phyloP scores from a whole-genome alignment of 1,140 invertebrate genomes.

The Eumaeus atala region DNA sequence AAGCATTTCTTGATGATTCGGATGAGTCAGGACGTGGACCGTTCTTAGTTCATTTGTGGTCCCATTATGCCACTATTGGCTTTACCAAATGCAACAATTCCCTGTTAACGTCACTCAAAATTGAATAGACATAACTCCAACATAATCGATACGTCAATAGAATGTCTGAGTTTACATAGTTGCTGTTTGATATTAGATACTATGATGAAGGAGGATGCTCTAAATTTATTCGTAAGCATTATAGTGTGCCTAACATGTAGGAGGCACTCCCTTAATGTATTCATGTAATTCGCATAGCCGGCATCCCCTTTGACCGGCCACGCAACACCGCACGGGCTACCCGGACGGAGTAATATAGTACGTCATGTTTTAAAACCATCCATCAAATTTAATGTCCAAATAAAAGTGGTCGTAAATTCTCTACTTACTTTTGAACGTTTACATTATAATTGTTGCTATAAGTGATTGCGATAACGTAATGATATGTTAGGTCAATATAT shows the following conservation, averaged over 20 bases:
- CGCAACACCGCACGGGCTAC: slow-evolving; percentile 63
- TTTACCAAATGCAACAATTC: too few relatives aligned
- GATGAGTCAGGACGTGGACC: too few relatives aligned
- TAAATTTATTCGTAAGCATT: slow-evolving; percentile 70
- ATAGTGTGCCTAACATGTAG: slow-evolving; percentile 65
- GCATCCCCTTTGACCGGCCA: slow-evolving; percentile 72
- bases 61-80: too few relatives aligned
- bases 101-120: neutral
- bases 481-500: too few relatives aligned
- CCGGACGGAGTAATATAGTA: slow-evolving; percentile 65
- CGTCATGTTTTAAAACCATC: slow-evolving; percentile 72
- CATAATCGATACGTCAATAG: slow-evolving; percentile 33
- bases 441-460: slow-evolving; percentile 4
- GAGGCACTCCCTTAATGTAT: slow-evolving; percentile 69
- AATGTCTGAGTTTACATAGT: slow-evolving; percentile 55
- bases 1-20: too few relatives aligned
- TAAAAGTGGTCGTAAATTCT: slow-evolving; percentile 49
- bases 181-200: slow-evolving; percentile 44
- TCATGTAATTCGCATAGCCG: slow-evolving; percentile 73
- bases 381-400: slow-evolving; percentile 72
- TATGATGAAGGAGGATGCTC: slow-evolving; percentile 61
- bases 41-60: too few relatives aligned
- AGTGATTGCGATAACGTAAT: neutral
- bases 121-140: slow-evolving; percentile 24
- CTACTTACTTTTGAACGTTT: slow-evolving; percentile 5